Conservation (phyloP, 2,113 vertebrate species). For the Neogobius melanostomus region DNA sequence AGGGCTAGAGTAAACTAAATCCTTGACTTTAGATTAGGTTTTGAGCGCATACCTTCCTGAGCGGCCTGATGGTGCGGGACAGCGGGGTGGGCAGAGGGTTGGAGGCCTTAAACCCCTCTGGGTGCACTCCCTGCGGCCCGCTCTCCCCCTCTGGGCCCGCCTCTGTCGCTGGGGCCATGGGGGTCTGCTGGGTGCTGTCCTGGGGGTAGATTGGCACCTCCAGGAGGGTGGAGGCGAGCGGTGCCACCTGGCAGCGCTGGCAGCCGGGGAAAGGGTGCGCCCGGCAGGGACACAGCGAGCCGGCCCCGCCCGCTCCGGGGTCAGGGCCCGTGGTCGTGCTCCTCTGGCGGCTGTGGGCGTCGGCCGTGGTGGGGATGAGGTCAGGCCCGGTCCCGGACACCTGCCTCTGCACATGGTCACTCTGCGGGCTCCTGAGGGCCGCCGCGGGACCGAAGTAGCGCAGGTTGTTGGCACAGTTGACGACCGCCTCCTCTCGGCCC, state of each 20-base stretch:
- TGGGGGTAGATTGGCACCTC: conserved; percentile 72
- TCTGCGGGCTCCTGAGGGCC: conserved; percentile 92
- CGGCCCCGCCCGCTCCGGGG: conserved; percentile 33
- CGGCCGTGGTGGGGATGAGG: conserved; percentile 88
- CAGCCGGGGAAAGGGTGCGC: conserved; percentile 83
- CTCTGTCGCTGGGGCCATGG: conserved; percentile 49
- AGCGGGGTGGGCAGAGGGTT: conserved; percentile 76
- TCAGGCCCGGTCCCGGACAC: conserved; percentile 89
- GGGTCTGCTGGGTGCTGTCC: conserved; percentile 46
- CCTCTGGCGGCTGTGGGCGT: conserved; percentile 79
- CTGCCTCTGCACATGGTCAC: conserved; percentile 87
- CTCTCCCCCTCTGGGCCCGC: conserved; percentile 57
- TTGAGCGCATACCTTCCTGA: conserved; percentile 83
- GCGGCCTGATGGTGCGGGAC: conserved; percentile 82
- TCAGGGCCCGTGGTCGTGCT: conserved; percentile 57
- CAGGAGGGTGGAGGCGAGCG: conserved; percentile 59
- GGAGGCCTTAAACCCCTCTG: conserved; percentile 68
- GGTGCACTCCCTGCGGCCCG: conserved; percentile 56
- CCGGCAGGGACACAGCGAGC: conserved; percentile 80
- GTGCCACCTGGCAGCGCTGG: conserved; percentile 78
- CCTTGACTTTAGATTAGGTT: no score
- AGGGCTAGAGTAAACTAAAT: no score
- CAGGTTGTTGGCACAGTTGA: conserved; percentile 91
- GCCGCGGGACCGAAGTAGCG: conserved; percentile 96
- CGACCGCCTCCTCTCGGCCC: conserved; percentile 85